These are phyloP conservation scores for Venusia cambrica DNA, from an alignment of 2,888 invertebrate genomes.

Conservation along the genomic window DNA sequence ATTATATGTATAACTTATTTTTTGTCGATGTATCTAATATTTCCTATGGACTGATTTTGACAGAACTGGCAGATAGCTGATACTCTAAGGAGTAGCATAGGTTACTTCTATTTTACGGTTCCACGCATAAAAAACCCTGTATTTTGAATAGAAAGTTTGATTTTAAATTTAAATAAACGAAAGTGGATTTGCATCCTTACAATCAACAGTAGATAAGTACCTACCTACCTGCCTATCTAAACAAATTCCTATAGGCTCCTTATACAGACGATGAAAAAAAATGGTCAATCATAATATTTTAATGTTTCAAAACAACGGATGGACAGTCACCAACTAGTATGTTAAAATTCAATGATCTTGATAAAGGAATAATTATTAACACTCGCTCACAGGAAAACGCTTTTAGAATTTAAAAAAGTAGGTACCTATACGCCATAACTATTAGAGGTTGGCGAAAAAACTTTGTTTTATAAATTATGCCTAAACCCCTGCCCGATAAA, in stretches of 20 bases:
- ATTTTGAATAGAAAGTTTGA: too few relatives aligned
- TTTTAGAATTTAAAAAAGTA: conserved; percentile 60
- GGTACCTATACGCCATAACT: conserved; percentile 63
- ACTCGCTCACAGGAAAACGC: conserved; percentile 57
- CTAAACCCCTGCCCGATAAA: conserved; percentile 22
- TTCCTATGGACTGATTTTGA: too few relatives aligned
- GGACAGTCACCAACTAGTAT: conserved; percentile 60
- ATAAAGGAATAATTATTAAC: conserved; percentile 71
- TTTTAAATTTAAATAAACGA: too few relatives aligned
- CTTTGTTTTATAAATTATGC: conserved; percentile 69
- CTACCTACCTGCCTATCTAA: too few relatives aligned
- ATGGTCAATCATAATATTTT: conserved; percentile 33
- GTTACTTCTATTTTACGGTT: too few relatives aligned
- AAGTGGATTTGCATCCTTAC: too few relatives aligned
- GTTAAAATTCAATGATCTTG: conserved; percentile 68
- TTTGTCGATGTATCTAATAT: too few relatives aligned
- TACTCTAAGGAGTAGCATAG: too few relatives aligned
- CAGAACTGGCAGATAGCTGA: too few relatives aligned
- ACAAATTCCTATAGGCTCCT: conserved; percentile 5
- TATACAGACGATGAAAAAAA: conserved; percentile 10
- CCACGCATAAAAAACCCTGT: too few relatives aligned
- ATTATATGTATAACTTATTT: too few relatives aligned
- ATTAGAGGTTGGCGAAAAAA: conserved; percentile 66
- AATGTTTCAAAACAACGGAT: conserved; percentile 48
- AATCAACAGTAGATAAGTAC: too few relatives aligned